phyloP scores from a whole-genome alignment of 2,113 vertebrate genomes.

The Seriola dumerili region DNA sequence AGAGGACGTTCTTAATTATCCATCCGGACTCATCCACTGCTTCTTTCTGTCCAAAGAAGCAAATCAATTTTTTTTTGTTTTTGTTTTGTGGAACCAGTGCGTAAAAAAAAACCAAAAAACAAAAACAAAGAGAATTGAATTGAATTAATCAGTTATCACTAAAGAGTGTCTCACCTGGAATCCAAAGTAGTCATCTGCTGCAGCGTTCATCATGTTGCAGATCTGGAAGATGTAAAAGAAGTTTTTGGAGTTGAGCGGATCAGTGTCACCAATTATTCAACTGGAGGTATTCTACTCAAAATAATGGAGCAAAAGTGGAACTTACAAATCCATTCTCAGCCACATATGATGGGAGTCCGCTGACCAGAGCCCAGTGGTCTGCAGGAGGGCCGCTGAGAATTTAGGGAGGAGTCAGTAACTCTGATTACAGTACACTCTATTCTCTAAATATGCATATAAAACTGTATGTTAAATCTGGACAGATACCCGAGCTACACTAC shows the following conservation, averaged over 20 bases:
- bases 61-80: neutral
- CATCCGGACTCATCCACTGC: slow-evolving; percentile 92
- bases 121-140: neutral
- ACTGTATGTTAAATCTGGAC: neutral
- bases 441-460: neutral
- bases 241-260: neutral
- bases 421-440: neutral
- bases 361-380: slow-evolving; percentile 94
- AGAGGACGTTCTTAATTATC: slow-evolving; percentile 91
- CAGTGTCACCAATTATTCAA: neutral
- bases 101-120: too few species aligned
- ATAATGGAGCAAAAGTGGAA: slow-evolving; percentile 30
- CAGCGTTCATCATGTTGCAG: slow-evolving; percentile 95
- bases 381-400: slow-evolving; percentile 87
- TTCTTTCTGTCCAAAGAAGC: slow-evolving; percentile 85
- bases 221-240: slow-evolving; percentile 81
- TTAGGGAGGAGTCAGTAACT: slow-evolving; percentile 18
- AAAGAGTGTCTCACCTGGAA: slow-evolving; percentile 87
- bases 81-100: too few species aligned
- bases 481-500: neutral
- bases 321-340: slow-evolving; percentile 97
- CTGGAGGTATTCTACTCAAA: neutral
- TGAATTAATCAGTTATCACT: neutral
- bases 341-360: slow-evolving; percentile 91
- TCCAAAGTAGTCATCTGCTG: slow-evolving; percentile 89